Base-by-base conservation (phyloP, 2,888 invertebrate species). In the Ischnura elegans region DNA sequence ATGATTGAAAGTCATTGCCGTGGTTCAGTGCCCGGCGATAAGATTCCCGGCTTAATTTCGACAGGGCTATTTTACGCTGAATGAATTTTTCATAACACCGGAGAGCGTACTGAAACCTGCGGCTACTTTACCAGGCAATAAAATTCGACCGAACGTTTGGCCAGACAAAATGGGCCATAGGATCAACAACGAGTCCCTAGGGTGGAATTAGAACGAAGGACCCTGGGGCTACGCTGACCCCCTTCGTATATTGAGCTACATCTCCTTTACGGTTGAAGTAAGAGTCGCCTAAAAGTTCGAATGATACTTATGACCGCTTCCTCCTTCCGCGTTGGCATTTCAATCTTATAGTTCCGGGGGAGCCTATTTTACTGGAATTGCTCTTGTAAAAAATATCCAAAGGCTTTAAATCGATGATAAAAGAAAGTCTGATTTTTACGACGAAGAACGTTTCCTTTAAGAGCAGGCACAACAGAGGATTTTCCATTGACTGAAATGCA, bases 21-120 rank as follows among this genome's bases (percentile, higher is more conserved):
- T 16, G n/a, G 76, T 76, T 76, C 36, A 29, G 36, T 76, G 25
- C 36, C 1, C 36, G 29, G 76, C 8, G 36, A 76, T 76, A 76
- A 76, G 76, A 76, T 29, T 76, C 29, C 6, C 10, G 76, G 10
- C 76, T 36, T 36, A 29, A 76, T 76, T 76, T 36, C 13, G 13
- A 25, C 76, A 10, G 1, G 4, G 76, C 76, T 36, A 13, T 76
- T n/a, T 76, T 29, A 76, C 76, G 76, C 36, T 36, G 76, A 36
- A 76, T 76, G 76, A 76, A 76, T 76, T 76, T 76, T 76, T 76
- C 76, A 76, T 76, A n/a, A 8, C 36, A 16, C 16, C n/a, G 76
- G 25, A 13, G 25, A 10, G 0, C 76, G 76, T 25, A 76, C 76
- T 61, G 25, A 76, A 36, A 21, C 76, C 76, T 76, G 76, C 76